These are phyloP conservation scores for Rhagonycha fulva DNA, from an alignment of 2,888 invertebrate species.

Conservation along the genomic window DNA sequence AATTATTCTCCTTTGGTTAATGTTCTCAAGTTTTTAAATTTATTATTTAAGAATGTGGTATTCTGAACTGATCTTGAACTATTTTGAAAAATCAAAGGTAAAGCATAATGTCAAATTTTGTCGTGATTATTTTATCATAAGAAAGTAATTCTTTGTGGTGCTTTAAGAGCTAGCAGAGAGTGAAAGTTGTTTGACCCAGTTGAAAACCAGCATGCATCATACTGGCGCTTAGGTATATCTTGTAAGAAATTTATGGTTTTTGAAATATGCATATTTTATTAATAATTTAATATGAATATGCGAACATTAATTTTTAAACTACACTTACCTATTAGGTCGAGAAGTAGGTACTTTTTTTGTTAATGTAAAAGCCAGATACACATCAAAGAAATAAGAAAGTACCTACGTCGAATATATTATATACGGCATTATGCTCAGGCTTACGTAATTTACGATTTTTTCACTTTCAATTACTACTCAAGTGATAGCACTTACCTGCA, in stretches of 20 bases:
- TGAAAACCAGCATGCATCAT: constrained; percentile 14
- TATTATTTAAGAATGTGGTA: background rate
- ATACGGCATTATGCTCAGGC: background rate
- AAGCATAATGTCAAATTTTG: background rate
- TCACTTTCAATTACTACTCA: background rate
- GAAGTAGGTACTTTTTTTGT: background rate
- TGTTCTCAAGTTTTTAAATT: background rate
- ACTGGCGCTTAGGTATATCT: constrained; percentile 20
- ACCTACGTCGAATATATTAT: background rate
- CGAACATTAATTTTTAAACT: background rate
- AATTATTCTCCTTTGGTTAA: background rate
- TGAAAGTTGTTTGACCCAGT: constrained; percentile 30
- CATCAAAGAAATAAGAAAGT: background rate
- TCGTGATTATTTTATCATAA: constrained; percentile 14
- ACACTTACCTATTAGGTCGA: background rate
- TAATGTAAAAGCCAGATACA: background rate
- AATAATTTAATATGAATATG: background rate
- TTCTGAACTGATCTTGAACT: background rate
- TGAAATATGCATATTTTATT: background rate
- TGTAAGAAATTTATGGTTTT: background rate
- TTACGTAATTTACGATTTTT: background rate
- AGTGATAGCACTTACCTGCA: background rate
- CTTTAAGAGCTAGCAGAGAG: constrained; percentile 19
- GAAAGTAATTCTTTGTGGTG: constrained; percentile 24
- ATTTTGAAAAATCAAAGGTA: background rate